A percentile compares a stretch with the other conserved stretches of the same genome.
phyloP scores from a whole-genome alignment of 2,888 invertebrate genomes.

The Catotricha subobsoleta region DNA sequence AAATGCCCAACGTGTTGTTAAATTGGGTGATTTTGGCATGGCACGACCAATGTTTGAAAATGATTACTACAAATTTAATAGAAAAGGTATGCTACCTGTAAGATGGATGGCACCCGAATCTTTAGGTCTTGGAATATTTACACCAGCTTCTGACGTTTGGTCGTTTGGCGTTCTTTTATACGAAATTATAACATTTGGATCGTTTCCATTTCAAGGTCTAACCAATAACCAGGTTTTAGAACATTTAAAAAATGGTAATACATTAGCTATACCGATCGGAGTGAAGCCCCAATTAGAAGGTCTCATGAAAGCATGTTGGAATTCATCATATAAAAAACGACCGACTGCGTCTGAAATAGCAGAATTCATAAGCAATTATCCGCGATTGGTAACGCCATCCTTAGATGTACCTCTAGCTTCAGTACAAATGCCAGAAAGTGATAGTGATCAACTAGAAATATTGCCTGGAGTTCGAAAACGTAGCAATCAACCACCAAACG shows the following conservation, averaged over 20 bases:
- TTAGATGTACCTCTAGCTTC: conserved; percentile 57
- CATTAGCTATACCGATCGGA: conserved; percentile 54
- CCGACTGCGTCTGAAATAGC: conserved; percentile 64
- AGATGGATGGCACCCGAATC: conserved; percentile 91
- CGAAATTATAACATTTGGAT: conserved; percentile 79
- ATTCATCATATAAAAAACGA: conserved; percentile 45
- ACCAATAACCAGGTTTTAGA: conserved; percentile 71
- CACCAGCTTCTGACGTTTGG: conserved; percentile 79
- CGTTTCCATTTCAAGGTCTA: conserved; percentile 75
- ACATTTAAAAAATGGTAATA: conserved; percentile 55
- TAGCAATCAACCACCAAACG: conserved; percentile 7
- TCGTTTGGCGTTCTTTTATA: conserved; percentile 74
- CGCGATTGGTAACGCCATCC: conserved; percentile 58
- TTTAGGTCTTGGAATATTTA: conserved; percentile 63
- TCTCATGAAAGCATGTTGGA: conserved; percentile 67
- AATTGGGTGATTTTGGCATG: conserved; percentile 81
- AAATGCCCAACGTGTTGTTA: conserved; percentile 52
- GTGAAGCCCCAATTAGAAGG: conserved; percentile 66
- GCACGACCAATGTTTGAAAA: conserved; percentile 70
- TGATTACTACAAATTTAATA: conserved; percentile 76
- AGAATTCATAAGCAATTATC: conserved; percentile 59
- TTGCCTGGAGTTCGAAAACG: conserved; percentile 17
- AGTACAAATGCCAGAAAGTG: conserved; percentile 49
- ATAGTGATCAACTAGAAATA: conserved; percentile 20
- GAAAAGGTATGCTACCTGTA: conserved; percentile 74